Conservation (phyloP, 2,888 invertebrate genomes). For the Schizotus pectinicornis region DNA sequence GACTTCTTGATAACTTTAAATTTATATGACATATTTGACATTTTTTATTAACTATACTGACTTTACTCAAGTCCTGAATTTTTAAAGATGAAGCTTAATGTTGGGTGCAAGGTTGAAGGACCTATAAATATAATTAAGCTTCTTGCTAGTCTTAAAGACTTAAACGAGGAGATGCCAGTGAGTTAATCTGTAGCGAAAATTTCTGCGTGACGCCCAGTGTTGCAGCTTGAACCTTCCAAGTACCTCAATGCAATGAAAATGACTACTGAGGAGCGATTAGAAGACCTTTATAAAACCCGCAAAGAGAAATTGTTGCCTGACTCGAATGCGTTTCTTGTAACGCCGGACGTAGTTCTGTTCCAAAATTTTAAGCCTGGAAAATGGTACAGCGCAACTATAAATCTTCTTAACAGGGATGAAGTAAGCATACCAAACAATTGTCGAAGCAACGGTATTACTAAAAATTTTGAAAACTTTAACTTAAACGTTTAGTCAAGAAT, state of each 20-base stretch:
- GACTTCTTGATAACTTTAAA: no score
- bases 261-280: conserved; percentile 46
- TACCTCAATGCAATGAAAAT: conserved; percentile 50
- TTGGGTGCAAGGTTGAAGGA: no score
- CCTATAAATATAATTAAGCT: no score
- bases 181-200: no score
- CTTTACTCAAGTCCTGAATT: not conserved
- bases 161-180: no score
- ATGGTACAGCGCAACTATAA: conserved; percentile 61
- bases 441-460: no score
- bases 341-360: conserved; percentile 65
- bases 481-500: no score
- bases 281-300: conserved; percentile 21
- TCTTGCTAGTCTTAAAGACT: no score
- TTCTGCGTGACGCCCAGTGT: not conserved
- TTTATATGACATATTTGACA: not conserved
- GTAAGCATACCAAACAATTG: no score
- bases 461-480: no score
- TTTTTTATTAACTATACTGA: conserved; percentile 4
- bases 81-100: not conserved
- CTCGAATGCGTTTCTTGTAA: conserved; percentile 41
- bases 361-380: conserved; percentile 66
- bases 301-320: conserved; percentile 37
- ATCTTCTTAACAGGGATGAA: conserved; percentile 64
- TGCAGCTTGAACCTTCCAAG: conserved; percentile 51